A percentile compares a stretch with the other conserved stretches of the same genome.
Conservation (phyloP, 2,797 vertebrate genomes). For the Huso huso region DNA sequence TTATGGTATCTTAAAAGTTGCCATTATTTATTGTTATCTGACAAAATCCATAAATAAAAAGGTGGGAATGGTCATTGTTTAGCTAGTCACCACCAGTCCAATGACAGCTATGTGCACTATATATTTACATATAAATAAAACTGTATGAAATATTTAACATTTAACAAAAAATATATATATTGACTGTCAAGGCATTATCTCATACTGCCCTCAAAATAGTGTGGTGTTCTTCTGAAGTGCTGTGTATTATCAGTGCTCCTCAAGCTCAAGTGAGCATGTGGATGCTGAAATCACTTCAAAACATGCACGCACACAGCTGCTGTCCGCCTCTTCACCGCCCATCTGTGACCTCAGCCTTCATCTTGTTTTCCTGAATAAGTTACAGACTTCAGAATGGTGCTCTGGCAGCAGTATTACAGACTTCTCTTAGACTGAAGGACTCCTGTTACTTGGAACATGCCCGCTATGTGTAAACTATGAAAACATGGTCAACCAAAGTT, state of each 20-base stretch:
- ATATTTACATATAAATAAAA: no score
- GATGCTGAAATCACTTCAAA: background rate
- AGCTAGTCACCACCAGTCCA: no score
- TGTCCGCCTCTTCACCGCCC: conserved; percentile 5
- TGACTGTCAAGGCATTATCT: no score
- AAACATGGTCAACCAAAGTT: conserved; percentile 18
- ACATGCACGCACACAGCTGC: background rate
- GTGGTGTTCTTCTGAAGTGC: no score
- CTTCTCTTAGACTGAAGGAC: conserved; percentile 3
- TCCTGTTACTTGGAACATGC: conserved; percentile 3
- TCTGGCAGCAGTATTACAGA: conserved; percentile 5
- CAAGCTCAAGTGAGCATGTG: background rate
- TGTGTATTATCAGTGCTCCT: background rate
- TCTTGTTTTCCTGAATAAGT: conserved; percentile 4
- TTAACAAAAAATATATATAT: no score
- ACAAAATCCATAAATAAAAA: no score
- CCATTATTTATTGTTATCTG: no score
- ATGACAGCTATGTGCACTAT: no score
- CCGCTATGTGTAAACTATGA: conserved; percentile 14
- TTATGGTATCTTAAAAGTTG: no score
- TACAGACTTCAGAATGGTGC: background rate
- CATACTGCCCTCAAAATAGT: no score
- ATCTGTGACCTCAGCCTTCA: conserved; percentile 8
- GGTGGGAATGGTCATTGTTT: no score
- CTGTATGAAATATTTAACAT: no score